A percentile compares a stretch with the other conserved stretches of the same genome.
These are phyloP conservation scores for Sabatieria punctata DNA, from an alignment of 2,888 invertebrate species.

Conservation along the genomic window DNA sequence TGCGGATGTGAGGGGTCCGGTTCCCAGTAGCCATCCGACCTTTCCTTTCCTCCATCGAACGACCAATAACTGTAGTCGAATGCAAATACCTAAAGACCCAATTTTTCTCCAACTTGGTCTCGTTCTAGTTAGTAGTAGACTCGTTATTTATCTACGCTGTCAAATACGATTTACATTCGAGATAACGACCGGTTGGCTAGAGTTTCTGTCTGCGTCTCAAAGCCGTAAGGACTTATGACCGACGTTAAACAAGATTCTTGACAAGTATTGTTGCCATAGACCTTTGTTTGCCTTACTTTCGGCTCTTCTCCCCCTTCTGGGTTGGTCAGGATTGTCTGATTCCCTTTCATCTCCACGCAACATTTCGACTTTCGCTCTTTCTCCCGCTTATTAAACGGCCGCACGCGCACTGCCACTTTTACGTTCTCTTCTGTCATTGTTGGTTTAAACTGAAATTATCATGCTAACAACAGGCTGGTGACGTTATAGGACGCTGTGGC, in stretches of 20 bases:
- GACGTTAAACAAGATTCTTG: too few species aligned
- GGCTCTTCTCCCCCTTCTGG: constrained; percentile 31
- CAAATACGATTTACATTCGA: too few species aligned
- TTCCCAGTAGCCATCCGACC: constrained; percentile 32
- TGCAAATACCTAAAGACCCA: constrained; percentile 28
- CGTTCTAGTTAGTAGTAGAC: too few species aligned
- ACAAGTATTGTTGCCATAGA: too few species aligned
- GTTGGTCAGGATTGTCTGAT: constrained; percentile 33
- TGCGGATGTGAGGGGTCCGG: constrained; percentile 34
- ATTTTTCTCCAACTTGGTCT: neutral
- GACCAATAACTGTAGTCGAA: constrained; percentile 42
- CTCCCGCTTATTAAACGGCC: constrained; percentile 40
- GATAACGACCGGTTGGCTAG: too few species aligned
- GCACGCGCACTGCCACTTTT: constrained; percentile 38
- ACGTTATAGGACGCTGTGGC: too few species aligned
- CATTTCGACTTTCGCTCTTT: constrained; percentile 33
- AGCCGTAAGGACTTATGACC: too few species aligned
- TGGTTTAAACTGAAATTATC: too few species aligned
- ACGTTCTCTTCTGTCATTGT: constrained; percentile 36
- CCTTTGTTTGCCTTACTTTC: too few species aligned
- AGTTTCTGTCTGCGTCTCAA: too few species aligned
- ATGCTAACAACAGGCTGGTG: too few species aligned
- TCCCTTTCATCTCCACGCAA: constrained; percentile 35
- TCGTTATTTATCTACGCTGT: too few species aligned
- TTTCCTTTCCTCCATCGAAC: constrained; percentile 37